Percentiles rank a stretch among this genome's conserved stretches.
Conservation (phyloP, 2,113 vertebrate species). For the Engystomops pustulosus region DNA sequence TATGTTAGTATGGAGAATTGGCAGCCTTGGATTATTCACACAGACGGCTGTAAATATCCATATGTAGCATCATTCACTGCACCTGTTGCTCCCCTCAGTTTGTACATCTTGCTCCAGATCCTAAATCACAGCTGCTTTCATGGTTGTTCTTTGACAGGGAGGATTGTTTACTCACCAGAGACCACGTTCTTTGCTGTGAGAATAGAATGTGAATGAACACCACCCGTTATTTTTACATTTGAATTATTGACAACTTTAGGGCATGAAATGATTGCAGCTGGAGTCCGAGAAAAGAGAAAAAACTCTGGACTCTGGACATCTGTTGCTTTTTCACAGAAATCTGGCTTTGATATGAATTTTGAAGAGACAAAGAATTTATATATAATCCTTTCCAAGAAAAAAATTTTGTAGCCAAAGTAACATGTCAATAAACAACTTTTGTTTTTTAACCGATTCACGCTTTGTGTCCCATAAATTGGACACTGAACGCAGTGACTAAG, state of each 20-base stretch:
- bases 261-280: constrained; percentile 40
- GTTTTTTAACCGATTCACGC: too few species aligned
- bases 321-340: not conserved
- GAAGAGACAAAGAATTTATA: not conserved
- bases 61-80: constrained; percentile 35
- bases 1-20: constrained; percentile 23
- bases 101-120: constrained; percentile 40
- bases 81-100: constrained; percentile 44
- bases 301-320: constrained; percentile 3
- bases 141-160: constrained; percentile 31
- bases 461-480: too few species aligned
- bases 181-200: constrained; percentile 37
- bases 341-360: not conserved
- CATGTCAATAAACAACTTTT: too few species aligned
- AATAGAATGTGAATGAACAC: constrained; percentile 50
- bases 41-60: constrained; percentile 33
- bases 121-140: constrained; percentile 51
- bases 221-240: constrained; percentile 20
- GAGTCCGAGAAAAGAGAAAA: not conserved
- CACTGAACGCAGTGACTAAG: too few species aligned
- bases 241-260: constrained; percentile 24
- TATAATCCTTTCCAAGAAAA: not conserved
- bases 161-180: constrained; percentile 29
- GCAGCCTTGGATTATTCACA: constrained; percentile 11
- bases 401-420: not conserved